A percentile compares a stretch with the other conserved stretches of the same genome.
These are phyloP conservation scores for Tragopan temminckii DNA, from an alignment of 2,797 vertebrate genomes.

Conservation along the genomic window DNA sequence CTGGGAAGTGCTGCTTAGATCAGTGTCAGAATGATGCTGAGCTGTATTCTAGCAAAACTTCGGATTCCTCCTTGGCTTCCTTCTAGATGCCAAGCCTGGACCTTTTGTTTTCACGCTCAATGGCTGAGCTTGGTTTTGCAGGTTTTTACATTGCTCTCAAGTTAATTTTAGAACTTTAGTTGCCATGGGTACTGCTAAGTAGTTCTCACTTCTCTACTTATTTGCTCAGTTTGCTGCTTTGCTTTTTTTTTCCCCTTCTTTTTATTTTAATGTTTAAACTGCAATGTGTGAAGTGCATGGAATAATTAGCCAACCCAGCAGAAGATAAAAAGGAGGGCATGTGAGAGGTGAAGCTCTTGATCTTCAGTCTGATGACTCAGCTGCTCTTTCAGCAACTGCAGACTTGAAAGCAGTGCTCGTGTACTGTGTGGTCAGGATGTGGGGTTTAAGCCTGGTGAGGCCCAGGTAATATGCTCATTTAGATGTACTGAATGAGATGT, in stretches of 20 bases:
- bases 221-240: constrained; percentile 75
- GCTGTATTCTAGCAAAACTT: constrained; percentile 12
- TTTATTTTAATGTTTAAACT: constrained; percentile 34
- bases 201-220: constrained; percentile 65
- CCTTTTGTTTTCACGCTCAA: constrained; percentile 14
- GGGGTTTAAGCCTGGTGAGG: neutral
- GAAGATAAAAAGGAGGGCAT: constrained; percentile 25
- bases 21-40: neutral
- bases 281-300: constrained; percentile 25
- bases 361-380: constrained; percentile 37
- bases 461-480: neutral
- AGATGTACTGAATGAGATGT: neutral
- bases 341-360: constrained; percentile 39
- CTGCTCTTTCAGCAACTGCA: constrained; percentile 35
- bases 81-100: constrained; percentile 25
- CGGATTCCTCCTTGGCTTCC: constrained; percentile 34
- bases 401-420: neutral
- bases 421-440: neutral
- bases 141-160: constrained; percentile 55
- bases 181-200: constrained; percentile 74
- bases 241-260: neutral
- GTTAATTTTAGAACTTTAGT: constrained; percentile 80
- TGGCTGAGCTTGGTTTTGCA: constrained; percentile 36
- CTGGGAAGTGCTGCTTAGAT: neutral
- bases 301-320: constrained; percentile 51